Base-by-base conservation (phyloP, 1,140 invertebrate genomes). In the Ostrea denselamellosa region DNA sequence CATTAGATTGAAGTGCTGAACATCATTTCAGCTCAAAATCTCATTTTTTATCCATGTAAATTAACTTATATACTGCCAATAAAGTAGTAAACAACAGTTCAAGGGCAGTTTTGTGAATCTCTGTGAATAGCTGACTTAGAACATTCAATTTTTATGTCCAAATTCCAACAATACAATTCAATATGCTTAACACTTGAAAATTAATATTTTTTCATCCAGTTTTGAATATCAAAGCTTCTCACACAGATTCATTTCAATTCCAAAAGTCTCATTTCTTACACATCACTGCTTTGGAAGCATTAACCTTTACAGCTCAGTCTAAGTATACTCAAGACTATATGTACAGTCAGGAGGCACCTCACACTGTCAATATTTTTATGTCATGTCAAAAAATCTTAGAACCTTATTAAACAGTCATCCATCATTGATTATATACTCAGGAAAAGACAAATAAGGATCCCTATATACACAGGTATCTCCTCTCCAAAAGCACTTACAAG, bases 1-100 rank as follows among this genome's bases (percentile, higher is more conserved):
- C 68, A 77, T 34, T 34, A 77, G 8, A 77, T 28, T 34, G 68
- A 77, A 77, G 9, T 77, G 68, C 28, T 71, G 28, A 71, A 71
- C 22, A 71, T 71, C 28, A 77, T 62, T 62, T 62, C 56, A 77
- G 22, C 68, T 77, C 68, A 34, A 77, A 77, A 62, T 62, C 56
- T 62, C 56, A 62, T 77, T 12, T 77, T 77, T 77, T 77, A 77
- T 77, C 68, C 68, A 77, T 77, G 68, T 77, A 34, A 77, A 77
- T 77, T 77, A 77, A 77, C 68, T 77, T 77, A 12, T 77, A 28
- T 77, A 14, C 68, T 25, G 25, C 68, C 68, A 77, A 34, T 77
- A 34, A 77, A 28, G 22, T 28, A 77, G 28, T 14, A 77, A 34
- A 77, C 28, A 77, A 9, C 14, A 77, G 68, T 77, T 77, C 68